Evolutionary conservation across 1,140 invertebrate species (phyloP).

Genomic region (Drosophila funebris): DNA sequence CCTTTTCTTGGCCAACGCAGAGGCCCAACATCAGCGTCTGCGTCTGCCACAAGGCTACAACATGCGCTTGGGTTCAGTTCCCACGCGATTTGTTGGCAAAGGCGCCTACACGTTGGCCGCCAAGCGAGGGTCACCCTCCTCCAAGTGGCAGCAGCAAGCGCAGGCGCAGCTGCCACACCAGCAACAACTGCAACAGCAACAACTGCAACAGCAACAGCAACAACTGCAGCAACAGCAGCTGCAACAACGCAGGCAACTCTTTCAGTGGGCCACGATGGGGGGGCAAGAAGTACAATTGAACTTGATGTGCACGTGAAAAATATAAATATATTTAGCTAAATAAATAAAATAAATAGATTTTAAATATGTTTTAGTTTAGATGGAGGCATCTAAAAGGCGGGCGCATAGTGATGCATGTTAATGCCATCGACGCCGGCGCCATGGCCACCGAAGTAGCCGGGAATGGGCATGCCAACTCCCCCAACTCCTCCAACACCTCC

Average conservation of each 20-base stretch:
- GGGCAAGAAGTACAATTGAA: constrained; percentile 23
- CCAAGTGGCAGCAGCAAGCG: constrained; percentile 1
- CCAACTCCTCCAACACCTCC: not conserved
- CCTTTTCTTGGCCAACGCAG: not conserved
- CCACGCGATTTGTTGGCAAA: constrained; percentile 40
- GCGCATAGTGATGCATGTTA: constrained; percentile 52
- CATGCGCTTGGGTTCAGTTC: constrained; percentile 25
- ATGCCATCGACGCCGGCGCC: constrained; percentile 20
- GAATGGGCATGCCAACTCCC: not conserved
- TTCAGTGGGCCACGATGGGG: constrained; percentile 44
- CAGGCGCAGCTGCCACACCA: not conserved
- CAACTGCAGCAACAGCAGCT: not conserved
- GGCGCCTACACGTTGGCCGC: constrained; percentile 45
- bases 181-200: constrained; percentile 11
- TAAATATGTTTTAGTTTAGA: not conserved
- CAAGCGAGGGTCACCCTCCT: constrained; percentile 11
- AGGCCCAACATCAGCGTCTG: constrained; percentile 11
- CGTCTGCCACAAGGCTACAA: constrained; percentile 33
- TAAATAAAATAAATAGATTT: constrained; percentile 71
- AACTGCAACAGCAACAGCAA: not conserved
- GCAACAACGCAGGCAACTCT: constrained; percentile 22
- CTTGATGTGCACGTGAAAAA: constrained; percentile 31
- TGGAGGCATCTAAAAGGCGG: constrained; percentile 26
- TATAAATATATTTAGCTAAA: constrained; percentile 47
- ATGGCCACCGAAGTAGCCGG: constrained; percentile 10